Percentiles rank a stretch among this genome's conserved stretches.
Evolutionary conservation across 2,888 invertebrate genomes (phyloP).

Genomic region (Thecophora atra): DNA sequence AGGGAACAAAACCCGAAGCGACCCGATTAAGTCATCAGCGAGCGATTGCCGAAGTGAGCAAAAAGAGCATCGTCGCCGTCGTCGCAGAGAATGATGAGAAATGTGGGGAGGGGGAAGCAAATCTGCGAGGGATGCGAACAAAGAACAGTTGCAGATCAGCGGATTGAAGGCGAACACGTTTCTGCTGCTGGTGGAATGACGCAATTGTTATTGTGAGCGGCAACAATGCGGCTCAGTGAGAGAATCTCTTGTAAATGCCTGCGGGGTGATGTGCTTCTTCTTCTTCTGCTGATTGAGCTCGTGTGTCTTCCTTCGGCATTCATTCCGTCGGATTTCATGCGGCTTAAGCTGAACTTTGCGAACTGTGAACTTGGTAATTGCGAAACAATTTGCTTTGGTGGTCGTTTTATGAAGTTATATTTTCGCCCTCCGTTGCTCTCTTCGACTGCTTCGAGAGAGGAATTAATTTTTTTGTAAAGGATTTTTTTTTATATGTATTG

Average conservation of each 20-base stretch:
- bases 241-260: slow-evolving; percentile 42
- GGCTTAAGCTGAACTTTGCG: slow-evolving; percentile 6
- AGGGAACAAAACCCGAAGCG: not conserved
- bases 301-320: slow-evolving; percentile 25
- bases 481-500: not conserved
- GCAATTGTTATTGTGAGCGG: not conserved
- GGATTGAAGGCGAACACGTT: not conserved
- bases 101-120: slow-evolving; percentile 13
- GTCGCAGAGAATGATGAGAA: not conserved
- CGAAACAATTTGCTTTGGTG: slow-evolving; percentile 44
- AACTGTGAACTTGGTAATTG: slow-evolving; percentile 48
- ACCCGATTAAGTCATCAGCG: slow-evolving; percentile 34
- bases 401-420: slow-evolving; percentile 28
- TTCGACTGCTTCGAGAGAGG: not conserved
- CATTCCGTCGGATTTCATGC: slow-evolving; percentile 9
- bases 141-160: slow-evolving; percentile 31
- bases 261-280: slow-evolving; percentile 21
- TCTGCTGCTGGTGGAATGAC: not conserved
- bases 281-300: not conserved
- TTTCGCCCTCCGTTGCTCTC: slow-evolving; percentile 8
- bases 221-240: slow-evolving; percentile 23
- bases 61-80: slow-evolving; percentile 15
- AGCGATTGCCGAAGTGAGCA: not conserved
- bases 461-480: not conserved
- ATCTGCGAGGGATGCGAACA: slow-evolving; percentile 22